These are phyloP conservation scores for Metallyticus violacea DNA, from an alignment of 2,888 invertebrate genomes.

Conservation along the genomic window DNA sequence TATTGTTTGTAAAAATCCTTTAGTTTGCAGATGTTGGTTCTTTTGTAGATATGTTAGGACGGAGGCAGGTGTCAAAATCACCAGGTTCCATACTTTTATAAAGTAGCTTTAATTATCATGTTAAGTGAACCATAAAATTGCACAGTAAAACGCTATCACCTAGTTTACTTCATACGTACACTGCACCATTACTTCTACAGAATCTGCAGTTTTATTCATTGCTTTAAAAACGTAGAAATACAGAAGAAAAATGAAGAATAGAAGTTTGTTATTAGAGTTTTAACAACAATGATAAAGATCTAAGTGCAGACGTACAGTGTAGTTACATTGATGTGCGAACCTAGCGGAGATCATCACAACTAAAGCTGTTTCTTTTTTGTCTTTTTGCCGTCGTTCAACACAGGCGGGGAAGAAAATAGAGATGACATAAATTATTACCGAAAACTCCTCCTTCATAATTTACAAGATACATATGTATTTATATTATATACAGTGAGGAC, in stretches of 20 bases:
- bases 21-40: too few species aligned
- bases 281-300: too few species aligned
- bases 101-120: slow-evolving; percentile 6
- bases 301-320: neutral
- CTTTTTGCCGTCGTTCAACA: neutral
- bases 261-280: neutral
- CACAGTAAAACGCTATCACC: neutral
- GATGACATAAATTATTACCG: neutral
- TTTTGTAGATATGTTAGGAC: too few species aligned
- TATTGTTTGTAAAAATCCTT: too few species aligned
- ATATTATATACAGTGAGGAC: neutral
- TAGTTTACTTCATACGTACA: neutral
- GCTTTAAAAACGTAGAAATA: neutral
- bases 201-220: neutral
- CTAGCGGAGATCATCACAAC: neutral
- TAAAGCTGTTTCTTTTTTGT: neutral
- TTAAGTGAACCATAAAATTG: slow-evolving; percentile 19
- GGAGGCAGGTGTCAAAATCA: neutral
- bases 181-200: neutral
- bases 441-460: neutral
- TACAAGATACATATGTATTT: slow-evolving; percentile 11
- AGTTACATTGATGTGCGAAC: neutral
- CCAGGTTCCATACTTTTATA: neutral
- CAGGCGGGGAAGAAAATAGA: neutral
- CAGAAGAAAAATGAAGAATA: neutral